phyloP scores from a whole-genome alignment of 2,888 invertebrate genomes.

The Schrankia costaestrigalis region DNA sequence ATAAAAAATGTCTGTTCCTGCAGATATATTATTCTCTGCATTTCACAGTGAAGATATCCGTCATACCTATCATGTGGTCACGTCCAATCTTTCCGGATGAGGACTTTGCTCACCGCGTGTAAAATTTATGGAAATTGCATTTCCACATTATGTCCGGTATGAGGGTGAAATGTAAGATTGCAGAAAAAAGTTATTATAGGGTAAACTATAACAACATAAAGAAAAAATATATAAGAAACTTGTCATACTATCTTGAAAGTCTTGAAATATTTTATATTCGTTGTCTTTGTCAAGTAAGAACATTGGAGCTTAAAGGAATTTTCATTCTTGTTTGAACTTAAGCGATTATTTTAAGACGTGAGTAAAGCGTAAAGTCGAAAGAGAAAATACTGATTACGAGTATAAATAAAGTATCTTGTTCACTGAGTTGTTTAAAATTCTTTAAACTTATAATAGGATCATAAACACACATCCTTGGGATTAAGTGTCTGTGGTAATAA shows the following conservation, averaged over 20 bases:
- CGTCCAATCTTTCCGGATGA: conserved; percentile 72
- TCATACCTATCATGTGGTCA: conserved; percentile 54
- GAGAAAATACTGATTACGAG: conserved; percentile 34
- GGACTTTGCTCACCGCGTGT: conserved; percentile 71
- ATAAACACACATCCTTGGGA: conserved; percentile 69
- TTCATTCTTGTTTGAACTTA: neutral
- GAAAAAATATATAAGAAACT: too few relatives aligned
- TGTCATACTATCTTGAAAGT: neutral
- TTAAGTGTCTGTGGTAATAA: conserved; percentile 61
- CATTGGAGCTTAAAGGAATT: conserved; percentile 1
- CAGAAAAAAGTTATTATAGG: conserved; percentile 37
- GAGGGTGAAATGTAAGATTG: conserved; percentile 50
- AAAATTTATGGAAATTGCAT: conserved; percentile 81
- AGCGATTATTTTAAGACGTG: conserved; percentile 10
- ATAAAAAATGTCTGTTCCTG: too few relatives aligned
- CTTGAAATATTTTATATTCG: neutral
- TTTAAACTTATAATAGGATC: conserved; percentile 70
- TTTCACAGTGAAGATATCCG: conserved; percentile 22
- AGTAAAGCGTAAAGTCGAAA: conserved; percentile 16
- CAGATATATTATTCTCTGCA: neutral
- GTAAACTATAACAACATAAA: conserved; percentile 27
- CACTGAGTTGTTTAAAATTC: conserved; percentile 50
- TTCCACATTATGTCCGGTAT: conserved; percentile 67
- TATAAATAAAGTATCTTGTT: conserved; percentile 41
- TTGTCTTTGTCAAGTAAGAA: neutral